A percentile compares a stretch with the other conserved stretches of the same genome.
Conservation (phyloP, 2,888 invertebrate genomes). For the Phoenoteleia sp. region DNA sequence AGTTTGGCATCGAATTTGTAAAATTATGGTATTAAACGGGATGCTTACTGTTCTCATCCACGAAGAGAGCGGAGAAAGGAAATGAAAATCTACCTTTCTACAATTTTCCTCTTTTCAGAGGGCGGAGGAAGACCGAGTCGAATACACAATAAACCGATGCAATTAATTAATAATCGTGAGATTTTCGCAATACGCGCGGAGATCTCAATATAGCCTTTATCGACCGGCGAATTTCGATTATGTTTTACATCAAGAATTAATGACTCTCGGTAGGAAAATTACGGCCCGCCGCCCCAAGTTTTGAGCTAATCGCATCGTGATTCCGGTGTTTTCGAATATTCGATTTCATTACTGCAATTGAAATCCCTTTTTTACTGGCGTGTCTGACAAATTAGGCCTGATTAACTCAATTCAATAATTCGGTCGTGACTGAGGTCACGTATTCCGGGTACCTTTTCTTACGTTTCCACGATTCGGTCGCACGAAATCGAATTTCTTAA, state of each 20-base stretch:
- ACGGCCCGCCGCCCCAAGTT: too few species aligned
- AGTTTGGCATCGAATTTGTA: slow-evolving; percentile 1
- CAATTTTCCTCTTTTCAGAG: not conserved
- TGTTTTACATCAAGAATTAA: not conserved
- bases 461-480: slow-evolving; percentile 17
- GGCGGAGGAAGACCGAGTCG: not conserved
- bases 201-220: not conserved
- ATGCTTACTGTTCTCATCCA: not conserved
- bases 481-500: slow-evolving; percentile 21
- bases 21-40: not conserved
- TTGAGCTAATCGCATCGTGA: not conserved
- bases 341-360: slow-evolving; percentile 39
- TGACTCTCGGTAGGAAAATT: not conserved
- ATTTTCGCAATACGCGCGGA: too few species aligned
- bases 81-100: not conserved
- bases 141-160: not conserved
- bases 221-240: not conserved
- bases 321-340: slow-evolving; percentile 1
- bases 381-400: slow-evolving; percentile 22
- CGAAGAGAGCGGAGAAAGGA: not conserved
- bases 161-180: not conserved
- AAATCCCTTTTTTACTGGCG: slow-evolving; percentile 30
- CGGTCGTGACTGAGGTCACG: slow-evolving; percentile 36
- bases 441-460: slow-evolving; percentile 32
- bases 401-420: slow-evolving; percentile 34